Base-by-base conservation (phyloP, 2,113 vertebrate species). In the Limnothrissa miodon region DNA sequence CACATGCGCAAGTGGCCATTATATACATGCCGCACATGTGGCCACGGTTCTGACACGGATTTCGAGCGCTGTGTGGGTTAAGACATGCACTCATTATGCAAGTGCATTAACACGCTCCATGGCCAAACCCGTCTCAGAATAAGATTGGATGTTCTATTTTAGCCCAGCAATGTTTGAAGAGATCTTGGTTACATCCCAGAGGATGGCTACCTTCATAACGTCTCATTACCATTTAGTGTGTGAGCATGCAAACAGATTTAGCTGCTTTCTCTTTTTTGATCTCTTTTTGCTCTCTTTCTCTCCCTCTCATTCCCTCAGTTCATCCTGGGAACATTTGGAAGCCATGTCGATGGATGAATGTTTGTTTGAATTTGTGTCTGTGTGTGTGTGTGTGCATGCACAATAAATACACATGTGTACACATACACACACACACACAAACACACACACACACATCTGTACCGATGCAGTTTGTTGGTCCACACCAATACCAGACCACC, bases 401-500 rank as follows among this genome's bases (percentile, higher is more conserved):
- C 51, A 56, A 19, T 56, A 33, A 33, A 4, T 66, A 33, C 25
- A 66, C 51, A 56, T 13, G 15, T 11, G 21, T 2, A 4, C 53
- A 59, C n/a, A 59, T 23, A n/a, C 53, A 59, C 53, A 59, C 19
- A n/a, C 59, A 66, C 59, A 66, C 59, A 29, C 59, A 66, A 6
- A 66, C 59, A 29, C 59, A 8, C n/a, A n/a, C n/a, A n/a, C 56
- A 59, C 56, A 59, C 19, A 23, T 23, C 23, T 23, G 23, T 23
- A 59, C 29, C 1, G 25, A 33, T 70, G 29, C 62, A 13, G 29
- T 74, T 78, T 83, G 11, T 56, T 39, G 36, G 81, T 78, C 59
- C 78, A 59, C 81, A 62, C 53, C 78, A 82, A 56, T 81, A 70
- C 80, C 81, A 85, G 80, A 39, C 51, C 39, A 80, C 25, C 59